A percentile compares a stretch with the other conserved stretches of the same genome.
Conservation (phyloP, 2,113 vertebrate species). For the Sander lucioperca region DNA sequence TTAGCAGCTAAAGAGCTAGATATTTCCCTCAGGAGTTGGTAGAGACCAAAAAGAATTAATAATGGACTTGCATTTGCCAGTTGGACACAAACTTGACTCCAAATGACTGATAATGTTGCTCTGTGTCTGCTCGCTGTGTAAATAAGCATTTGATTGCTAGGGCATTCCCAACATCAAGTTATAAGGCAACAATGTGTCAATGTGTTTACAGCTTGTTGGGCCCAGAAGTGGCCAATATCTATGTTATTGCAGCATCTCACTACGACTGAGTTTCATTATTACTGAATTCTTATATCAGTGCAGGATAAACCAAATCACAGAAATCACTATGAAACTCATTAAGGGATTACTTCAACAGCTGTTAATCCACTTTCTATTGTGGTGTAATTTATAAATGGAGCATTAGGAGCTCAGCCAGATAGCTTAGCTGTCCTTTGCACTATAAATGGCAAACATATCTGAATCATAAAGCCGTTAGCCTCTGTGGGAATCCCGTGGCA, state of each 20-base stretch:
- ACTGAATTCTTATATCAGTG: neutral
- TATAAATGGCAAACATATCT: slow-evolving; percentile 38
- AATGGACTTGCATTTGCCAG: neutral
- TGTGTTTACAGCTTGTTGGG: neutral
- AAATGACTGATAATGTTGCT: no score
- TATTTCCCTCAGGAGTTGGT: neutral
- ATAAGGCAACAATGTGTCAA: neutral
- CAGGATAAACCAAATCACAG: slow-evolving; percentile 35
- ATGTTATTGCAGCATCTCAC: neutral
- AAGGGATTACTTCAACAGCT: slow-evolving; percentile 60
- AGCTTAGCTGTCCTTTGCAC: slow-evolving; percentile 46
- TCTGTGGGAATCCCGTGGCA: slow-evolving; percentile 8
- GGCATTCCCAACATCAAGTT: neutral
- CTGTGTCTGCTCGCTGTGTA: neutral
- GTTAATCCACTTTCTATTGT: slow-evolving; percentile 72
- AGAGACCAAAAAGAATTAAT: neutral
- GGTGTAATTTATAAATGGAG: slow-evolving; percentile 64
- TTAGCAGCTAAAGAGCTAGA: neutral
- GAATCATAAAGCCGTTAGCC: slow-evolving; percentile 36
- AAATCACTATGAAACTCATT: slow-evolving; percentile 50
- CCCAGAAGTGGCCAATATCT: neutral
- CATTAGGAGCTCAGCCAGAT: slow-evolving; percentile 58
- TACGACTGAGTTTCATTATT: neutral
- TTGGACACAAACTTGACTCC: neutral
- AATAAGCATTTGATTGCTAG: accelerated